phyloP scores from a whole-genome alignment of 2,797 vertebrate genomes.

The Dendrocincla tyrannina region DNA sequence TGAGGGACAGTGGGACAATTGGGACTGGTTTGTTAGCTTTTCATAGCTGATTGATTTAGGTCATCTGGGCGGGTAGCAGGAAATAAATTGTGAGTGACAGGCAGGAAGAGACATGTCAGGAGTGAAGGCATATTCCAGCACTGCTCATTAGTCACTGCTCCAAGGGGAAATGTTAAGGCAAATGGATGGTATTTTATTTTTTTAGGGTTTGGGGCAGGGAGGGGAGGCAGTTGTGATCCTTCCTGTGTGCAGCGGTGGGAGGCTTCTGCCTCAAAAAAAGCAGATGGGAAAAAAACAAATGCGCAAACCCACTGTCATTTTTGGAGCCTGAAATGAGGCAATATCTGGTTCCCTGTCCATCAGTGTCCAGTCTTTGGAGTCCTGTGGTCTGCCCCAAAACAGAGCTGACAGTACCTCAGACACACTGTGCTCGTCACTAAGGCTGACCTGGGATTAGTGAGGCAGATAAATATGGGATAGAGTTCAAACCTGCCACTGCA shows the following conservation, averaged over 20 bases:
- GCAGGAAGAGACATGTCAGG: not conserved
- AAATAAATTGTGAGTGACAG: conserved; percentile 16
- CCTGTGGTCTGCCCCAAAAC: not conserved
- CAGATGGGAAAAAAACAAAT: not conserved
- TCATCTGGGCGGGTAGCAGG: not conserved
- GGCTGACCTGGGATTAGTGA: not conserved
- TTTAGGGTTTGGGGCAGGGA: not conserved
- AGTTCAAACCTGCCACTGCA: not conserved
- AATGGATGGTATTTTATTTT: not conserved
- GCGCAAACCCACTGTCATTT: not conserved
- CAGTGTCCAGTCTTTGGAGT: not conserved
- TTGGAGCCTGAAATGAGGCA: not conserved
- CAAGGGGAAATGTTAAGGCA: not conserved
- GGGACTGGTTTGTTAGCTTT: conserved; percentile 1
- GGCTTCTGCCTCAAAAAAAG: not conserved
- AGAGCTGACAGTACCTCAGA: not conserved
- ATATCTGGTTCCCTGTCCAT: not conserved
- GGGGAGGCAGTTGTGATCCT: not conserved
- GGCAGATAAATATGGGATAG: not conserved
- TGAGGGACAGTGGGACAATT: not conserved
- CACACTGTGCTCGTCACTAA: not conserved
- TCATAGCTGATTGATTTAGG: conserved; percentile 5
- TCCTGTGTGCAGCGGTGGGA: not conserved
- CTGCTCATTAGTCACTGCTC: conserved; percentile 9
- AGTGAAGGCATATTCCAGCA: not conserved